Conservation (phyloP, 2,888 invertebrate genomes). For the Drosophila pseudotalamancana region DNA sequence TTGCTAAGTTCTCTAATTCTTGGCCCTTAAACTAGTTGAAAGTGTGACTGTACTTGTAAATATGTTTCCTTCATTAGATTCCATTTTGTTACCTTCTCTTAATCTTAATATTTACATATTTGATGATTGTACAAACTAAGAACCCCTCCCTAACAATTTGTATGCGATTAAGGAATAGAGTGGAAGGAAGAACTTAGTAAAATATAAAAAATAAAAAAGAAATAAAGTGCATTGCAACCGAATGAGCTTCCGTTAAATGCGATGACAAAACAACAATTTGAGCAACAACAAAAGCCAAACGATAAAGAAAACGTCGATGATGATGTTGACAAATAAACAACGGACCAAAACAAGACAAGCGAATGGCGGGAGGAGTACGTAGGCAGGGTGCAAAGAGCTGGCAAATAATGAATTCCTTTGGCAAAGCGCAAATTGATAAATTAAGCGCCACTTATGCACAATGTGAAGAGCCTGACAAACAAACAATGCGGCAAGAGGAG, state of each 20-base stretch:
- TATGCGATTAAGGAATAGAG: constrained; percentile 44
- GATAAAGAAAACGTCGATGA: constrained; percentile 32
- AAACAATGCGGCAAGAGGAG: constrained; percentile 1
- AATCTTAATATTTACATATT: background rate
- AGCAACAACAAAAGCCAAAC: constrained; percentile 8
- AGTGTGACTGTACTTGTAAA: too few species aligned
- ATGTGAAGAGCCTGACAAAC: constrained; percentile 19
- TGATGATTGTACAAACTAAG: background rate
- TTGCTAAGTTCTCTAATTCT: too few species aligned
- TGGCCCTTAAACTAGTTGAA: too few species aligned
- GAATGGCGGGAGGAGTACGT: background rate
- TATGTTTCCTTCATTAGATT: background rate
- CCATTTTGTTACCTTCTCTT: background rate
- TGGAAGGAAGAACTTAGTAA: background rate
- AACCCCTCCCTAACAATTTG: constrained; percentile 12
- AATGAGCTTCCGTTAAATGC: constrained; percentile 41
- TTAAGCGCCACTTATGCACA: constrained; percentile 76
- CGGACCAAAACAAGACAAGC: constrained; percentile 45
- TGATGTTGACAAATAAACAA: constrained; percentile 68
- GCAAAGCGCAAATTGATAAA: constrained; percentile 78
- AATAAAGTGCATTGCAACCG: constrained; percentile 35
- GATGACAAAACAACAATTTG: constrained; percentile 19
- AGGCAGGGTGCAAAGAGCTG: constrained; percentile 20
- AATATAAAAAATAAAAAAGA: background rate
- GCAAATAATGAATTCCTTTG: constrained; percentile 73